Evolutionary conservation across 2,113 vertebrate species (phyloP), one percentile per base, ranked within the genome.

Genomic region (Oryzias woworae): DNA sequence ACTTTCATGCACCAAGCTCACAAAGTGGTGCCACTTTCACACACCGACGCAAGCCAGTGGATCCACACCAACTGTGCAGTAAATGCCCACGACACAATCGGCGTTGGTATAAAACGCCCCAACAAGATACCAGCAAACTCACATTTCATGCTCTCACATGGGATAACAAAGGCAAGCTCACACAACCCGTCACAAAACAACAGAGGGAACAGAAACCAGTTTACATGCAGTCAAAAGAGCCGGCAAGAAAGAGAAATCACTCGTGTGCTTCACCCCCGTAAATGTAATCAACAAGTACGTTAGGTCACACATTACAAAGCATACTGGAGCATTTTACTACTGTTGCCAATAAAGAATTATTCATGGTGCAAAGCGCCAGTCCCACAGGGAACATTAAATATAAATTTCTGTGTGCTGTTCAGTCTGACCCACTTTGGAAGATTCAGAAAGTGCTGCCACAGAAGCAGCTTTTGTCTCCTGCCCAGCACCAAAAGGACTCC

Each of bases 371-470:
- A 80, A 77, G 79, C 69, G 58, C 58, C 51, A 64, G 69, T 88
- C 80, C 87, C 87, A 81, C 69, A 23, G 80, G 89, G 75, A 80
- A 66, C 83, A 90, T 91, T 80, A 88, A 91, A 89, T 88, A 91
- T 86, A 88, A 75, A 91, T 91, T 75, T 80, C 72, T 84, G 59
- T 80, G 75, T 87, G 84, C 80, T 31, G 75, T 85, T 85, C 72
- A 60, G 65, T 81, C 75, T 90, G 90, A 89, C 86, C 88, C 87
- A 91, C 84, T 90, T 89, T 82, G 69, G 62, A 73, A 68, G 67
- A 82, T 80, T 81, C 76, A 72, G 56, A 73, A 53, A 78, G 73
- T 79, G 76, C 73, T 77, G 74, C 73, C 82, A 84, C 69, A 82
- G 68, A 81, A 72, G 79, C 74, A 65, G 76, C 82, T 84, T 76